These are phyloP conservation scores for Pardosa pseudoannulata DNA, from an alignment of 2,888 invertebrate genomes.

Conservation along the genomic window DNA sequence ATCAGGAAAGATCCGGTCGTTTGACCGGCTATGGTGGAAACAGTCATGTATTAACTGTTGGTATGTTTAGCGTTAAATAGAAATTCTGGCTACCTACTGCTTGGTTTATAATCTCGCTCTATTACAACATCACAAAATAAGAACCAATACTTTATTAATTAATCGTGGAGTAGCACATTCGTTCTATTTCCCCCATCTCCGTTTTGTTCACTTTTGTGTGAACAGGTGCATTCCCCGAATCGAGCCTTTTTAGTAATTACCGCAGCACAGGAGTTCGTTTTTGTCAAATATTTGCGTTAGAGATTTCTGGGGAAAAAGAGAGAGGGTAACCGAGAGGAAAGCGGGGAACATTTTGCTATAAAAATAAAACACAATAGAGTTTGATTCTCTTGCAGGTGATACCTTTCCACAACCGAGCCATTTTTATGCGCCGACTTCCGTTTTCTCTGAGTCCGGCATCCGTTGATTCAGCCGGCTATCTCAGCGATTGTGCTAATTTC, in stretches of 20 bases:
- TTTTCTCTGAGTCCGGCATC: neutral
- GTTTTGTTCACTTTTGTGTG: neutral
- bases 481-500: conserved; percentile 22
- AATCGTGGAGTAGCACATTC: too few species aligned
- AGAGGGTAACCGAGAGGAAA: conserved; percentile 25
- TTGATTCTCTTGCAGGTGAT: conserved; percentile 30
- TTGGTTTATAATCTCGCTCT: too few species aligned
- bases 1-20: too few species aligned
- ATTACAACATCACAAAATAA: too few species aligned
- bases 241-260: neutral
- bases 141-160: too few species aligned
- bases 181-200: too few species aligned
- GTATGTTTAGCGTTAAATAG: too few species aligned
- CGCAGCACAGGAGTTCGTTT: neutral
- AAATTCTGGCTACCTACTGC: too few species aligned
- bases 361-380: conserved; percentile 32
- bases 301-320: neutral
- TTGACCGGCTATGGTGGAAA: too few species aligned
- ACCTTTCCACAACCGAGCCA: conserved; percentile 8
- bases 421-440: conserved; percentile 15
- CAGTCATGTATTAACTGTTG: too few species aligned
- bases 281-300: neutral
- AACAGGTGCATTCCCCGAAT: neutral
- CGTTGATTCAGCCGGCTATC: conserved; percentile 18
- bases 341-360: neutral